Evolutionary conservation across 2,888 invertebrate species (phyloP).

Genomic region (Augochlorella aurata): DNA sequence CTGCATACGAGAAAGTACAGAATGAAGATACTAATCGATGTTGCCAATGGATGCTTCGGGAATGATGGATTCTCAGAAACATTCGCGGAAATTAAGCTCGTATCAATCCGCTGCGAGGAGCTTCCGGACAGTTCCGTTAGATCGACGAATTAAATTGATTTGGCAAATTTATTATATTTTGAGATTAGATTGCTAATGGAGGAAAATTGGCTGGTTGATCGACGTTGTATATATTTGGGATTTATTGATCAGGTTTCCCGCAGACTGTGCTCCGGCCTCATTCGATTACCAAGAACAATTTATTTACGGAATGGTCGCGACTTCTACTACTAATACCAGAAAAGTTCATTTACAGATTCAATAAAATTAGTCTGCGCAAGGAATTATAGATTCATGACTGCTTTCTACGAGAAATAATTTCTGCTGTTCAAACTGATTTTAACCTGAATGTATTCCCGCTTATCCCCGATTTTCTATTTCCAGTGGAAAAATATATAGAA

Average conservation of each 20-base stretch:
- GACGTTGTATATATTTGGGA: constrained; percentile 1
- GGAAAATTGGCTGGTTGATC: background rate
- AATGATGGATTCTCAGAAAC: background rate
- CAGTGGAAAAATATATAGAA: too few species aligned
- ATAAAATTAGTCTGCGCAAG: background rate
- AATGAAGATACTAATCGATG: background rate
- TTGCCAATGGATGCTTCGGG: background rate
- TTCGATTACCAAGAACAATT: background rate
- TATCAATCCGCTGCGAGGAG: background rate
- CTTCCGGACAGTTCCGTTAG: constrained; percentile 1
- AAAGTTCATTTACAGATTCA: background rate
- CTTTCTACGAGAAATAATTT: too few species aligned
- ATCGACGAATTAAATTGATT: constrained; percentile 4
- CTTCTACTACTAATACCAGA: background rate
- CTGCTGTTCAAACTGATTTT: too few species aligned
- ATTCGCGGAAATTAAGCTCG: constrained; percentile 3
- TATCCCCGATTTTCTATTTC: too few species aligned
- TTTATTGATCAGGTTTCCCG: background rate
- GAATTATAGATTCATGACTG: background rate
- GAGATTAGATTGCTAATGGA: background rate
- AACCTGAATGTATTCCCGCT: too few species aligned
- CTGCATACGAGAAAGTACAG: background rate
- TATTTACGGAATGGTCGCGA: too few species aligned
- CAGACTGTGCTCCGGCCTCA: background rate
- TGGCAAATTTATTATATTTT: background rate